Percentiles rank a stretch among this genome's conserved stretches.
phyloP scores from a whole-genome alignment of 2,888 invertebrate genomes.

The Horisme vitalbata region DNA sequence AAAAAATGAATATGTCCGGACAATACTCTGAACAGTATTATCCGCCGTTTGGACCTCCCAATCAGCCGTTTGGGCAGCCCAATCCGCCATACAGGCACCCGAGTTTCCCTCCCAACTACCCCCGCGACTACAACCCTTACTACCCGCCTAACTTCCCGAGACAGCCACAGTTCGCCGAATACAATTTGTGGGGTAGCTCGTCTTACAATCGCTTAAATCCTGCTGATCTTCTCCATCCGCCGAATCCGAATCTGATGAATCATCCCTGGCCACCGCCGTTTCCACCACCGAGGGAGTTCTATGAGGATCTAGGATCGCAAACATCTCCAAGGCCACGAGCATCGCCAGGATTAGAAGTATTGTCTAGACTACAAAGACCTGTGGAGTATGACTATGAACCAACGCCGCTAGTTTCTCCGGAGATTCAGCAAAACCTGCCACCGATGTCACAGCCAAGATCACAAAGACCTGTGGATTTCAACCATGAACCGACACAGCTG shows the following conservation, averaged over 20 bases:
- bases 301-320: neutral
- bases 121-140: neutral
- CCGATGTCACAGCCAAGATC: too few species aligned
- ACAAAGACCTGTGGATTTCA: too few species aligned
- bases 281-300: neutral
- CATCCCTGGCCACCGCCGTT: neutral
- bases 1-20: slow-evolving; percentile 19
- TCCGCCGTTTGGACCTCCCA: neutral
- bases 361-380: too few species aligned
- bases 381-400: too few species aligned
- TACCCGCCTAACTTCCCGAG: slow-evolving; percentile 1
- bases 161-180: slow-evolving; percentile 24
- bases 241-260: too few species aligned
- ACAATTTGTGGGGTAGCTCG: slow-evolving; percentile 31
- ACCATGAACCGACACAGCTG: too few species aligned
- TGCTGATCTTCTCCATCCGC: slow-evolving; percentile 10
- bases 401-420: too few species aligned
- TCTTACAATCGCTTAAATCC: slow-evolving; percentile 19
- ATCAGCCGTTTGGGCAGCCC: neutral
- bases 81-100: neutral
- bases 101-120: neutral
- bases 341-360: too few species aligned
- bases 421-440: too few species aligned
- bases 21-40: slow-evolving; percentile 3
- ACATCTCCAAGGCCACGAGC: neutral